Evolutionary conservation across 2,888 invertebrate genomes (phyloP).

Genomic region (Megastigmus dorsalis): DNA sequence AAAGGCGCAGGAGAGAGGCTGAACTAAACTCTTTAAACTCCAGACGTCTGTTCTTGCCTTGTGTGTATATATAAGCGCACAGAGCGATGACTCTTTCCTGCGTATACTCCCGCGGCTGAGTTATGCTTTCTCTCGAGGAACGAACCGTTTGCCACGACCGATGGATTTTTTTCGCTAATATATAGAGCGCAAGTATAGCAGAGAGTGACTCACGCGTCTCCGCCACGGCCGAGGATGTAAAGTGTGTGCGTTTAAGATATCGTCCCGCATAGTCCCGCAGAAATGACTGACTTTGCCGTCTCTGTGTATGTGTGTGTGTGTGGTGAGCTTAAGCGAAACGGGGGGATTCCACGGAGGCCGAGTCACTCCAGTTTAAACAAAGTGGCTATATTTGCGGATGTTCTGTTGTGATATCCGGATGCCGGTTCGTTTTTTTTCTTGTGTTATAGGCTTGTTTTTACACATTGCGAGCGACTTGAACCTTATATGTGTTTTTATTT

Average conservation of each 20-base stretch:
- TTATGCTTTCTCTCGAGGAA: neutral
- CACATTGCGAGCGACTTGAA: no score
- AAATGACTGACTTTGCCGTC: no score
- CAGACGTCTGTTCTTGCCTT: neutral
- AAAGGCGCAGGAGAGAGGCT: slow-evolving; percentile 4
- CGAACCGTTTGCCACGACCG: no score
- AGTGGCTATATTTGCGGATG: slow-evolving; percentile 9
- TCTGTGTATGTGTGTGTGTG: no score
- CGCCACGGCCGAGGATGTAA: neutral
- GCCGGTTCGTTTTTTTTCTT: no score
- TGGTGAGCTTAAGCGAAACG: neutral
- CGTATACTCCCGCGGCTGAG: no score
- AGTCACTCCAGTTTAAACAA: no score
- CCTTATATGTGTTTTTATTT: no score
- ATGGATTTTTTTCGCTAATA: slow-evolving; percentile 20
- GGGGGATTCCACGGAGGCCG: slow-evolving; percentile 14
- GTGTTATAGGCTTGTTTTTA: no score
- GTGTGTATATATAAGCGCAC: no score
- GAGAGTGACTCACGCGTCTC: slow-evolving; percentile 24
- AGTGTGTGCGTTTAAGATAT: slow-evolving; percentile 2
- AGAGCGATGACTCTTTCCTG: no score
- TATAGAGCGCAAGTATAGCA: neutral
- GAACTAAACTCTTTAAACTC: slow-evolving; percentile 26
- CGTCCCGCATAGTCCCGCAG: slow-evolving; percentile 20
- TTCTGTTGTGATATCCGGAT: slow-evolving; percentile 36